Evolutionary conservation across 2,113 vertebrate species (phyloP), one percentile per base, ranked within the genome.

Genomic region (Deroptyus accipitrinus): DNA sequence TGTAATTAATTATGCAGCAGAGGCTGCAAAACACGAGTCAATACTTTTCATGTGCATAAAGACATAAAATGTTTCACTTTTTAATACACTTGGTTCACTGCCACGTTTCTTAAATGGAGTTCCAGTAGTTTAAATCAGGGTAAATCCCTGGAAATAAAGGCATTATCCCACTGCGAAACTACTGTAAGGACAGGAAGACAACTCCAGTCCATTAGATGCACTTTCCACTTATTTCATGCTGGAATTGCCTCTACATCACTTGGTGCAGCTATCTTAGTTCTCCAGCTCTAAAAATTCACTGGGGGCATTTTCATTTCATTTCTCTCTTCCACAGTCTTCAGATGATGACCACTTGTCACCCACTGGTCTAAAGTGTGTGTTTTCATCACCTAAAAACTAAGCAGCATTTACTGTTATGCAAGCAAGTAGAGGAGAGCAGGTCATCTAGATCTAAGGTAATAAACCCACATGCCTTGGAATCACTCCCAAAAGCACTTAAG

Each of bases 401-500:
- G 81, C 62, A 82, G 66, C 10, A 2, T 31, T 89, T 18, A 10
- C 72, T 35, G 49, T 91, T 83, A 87, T 1, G 0, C 82, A 85
- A 73, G 81, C 84, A 78, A 92, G 69, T 13, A 41, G 79, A 82
- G 39, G 74, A 68, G 69, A 72, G 49, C 30, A 95, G 28, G 87
- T 62, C 87, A 80, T 66, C 10, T 49, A 86, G 68, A 95, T n/a
- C 76, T 66, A 90, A 87, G 67, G 74, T 69, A 85, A 62, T 57
- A 24, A 95, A 73, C 48, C 64, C 80, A 83, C 88, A 94, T 67
- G 78, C 74, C 28, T 85, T 96, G 94, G 94, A 94, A 90, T 77
- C 31, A 41, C 72, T 95, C 96, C 91, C 92, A 95, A 90, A 91
- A 91, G 93, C 44, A 93, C 95, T 96, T 70, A 83, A 86, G 85